A percentile compares a stretch with the other conserved stretches of the same genome.
Evolutionary conservation across 2,888 invertebrate species (phyloP).

Genomic region (Chloromyia formosa): DNA sequence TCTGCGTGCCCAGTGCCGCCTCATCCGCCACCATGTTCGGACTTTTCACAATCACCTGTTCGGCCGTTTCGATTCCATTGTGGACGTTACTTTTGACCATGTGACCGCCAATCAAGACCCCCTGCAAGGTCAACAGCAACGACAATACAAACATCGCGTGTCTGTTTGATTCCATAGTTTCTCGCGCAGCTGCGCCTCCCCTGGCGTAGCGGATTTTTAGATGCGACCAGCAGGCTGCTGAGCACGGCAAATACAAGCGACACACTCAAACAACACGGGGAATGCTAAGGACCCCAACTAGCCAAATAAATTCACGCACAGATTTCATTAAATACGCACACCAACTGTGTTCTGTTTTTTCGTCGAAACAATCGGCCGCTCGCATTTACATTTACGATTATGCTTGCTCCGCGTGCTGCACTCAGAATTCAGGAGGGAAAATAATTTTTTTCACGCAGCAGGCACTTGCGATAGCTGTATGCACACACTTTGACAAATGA

Average conservation of each 20-base stretch:
- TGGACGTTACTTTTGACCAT: conserved; percentile 45
- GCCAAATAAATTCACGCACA: neutral
- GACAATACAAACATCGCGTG: conserved; percentile 45
- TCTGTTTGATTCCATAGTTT: neutral
- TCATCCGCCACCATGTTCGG: conserved; percentile 34
- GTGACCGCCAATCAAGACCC: conserved; percentile 43
- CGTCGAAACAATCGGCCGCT: neutral
- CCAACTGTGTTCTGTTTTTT: neutral
- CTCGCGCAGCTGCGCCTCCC: neutral
- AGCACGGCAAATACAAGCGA: conserved; percentile 2
- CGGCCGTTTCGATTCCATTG: conserved; percentile 22
- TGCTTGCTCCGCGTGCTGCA: neutral
- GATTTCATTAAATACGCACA: conserved; percentile 18
- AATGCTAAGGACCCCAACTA: neutral
- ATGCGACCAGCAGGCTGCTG: neutral
- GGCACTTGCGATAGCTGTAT: conserved; percentile 5
- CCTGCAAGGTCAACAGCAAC: conserved; percentile 43
- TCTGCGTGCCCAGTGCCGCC: conserved; percentile 25
- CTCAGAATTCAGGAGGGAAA: conserved; percentile 24
- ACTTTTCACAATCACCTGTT: conserved; percentile 27
- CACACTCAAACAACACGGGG: no score
- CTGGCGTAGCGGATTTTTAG: neutral
- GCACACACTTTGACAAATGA: neutral
- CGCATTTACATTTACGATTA: conserved; percentile 2
- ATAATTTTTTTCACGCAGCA: conserved; percentile 21